Evolutionary conservation across 2,888 invertebrate species (phyloP), one percentile per base, ranked within the genome.

Genomic region (Pyrgus malvae): DNA sequence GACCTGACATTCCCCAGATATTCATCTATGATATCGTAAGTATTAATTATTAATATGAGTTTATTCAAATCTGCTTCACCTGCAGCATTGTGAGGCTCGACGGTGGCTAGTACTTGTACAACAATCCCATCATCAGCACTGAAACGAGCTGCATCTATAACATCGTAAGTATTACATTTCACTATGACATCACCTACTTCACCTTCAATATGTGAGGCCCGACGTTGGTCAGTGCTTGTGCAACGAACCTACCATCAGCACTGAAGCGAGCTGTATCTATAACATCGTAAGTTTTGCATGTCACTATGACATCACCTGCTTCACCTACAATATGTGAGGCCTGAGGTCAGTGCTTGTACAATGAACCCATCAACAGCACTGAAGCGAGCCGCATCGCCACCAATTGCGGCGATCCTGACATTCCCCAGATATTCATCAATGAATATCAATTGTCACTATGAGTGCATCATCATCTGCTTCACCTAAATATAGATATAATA

Each of bases 361-460:
- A 94, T 69, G 89, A 90, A 4, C 96, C 93, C 0, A 90, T 91
- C 25, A 92, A 96, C 71, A 96, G 95, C 76, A 77, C 78, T 7
- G 92, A n/a, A n/a, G 93, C 92, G 16, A 91, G 93, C 11, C 92
- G 93, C 73, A 93, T 96, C 65, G 91, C 94, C 7, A 86, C 98
- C 58, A 94, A 92, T 57, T 98, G 98, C 67, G 92, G 93, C 40
- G 99, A 98, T 0, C 98, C 98, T 0, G 93, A 92, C 50, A 92
- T 98, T 19, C 98, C 98, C 0, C 93, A 94, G 77, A 90, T 93
- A 41, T 87, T 90, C 33, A 84, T 96, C 53, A 94, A 93, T 70
- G 78, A 86, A 89, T 73, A 19, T 23, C 12, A 5, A 12, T 23
- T 1, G 12, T 1, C 29, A 12, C 11, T 7, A 35, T 12, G 7